Evolutionary conservation across 1,140 invertebrate species (phyloP).

Genomic region (Lordiphosa clarofinis): DNA sequence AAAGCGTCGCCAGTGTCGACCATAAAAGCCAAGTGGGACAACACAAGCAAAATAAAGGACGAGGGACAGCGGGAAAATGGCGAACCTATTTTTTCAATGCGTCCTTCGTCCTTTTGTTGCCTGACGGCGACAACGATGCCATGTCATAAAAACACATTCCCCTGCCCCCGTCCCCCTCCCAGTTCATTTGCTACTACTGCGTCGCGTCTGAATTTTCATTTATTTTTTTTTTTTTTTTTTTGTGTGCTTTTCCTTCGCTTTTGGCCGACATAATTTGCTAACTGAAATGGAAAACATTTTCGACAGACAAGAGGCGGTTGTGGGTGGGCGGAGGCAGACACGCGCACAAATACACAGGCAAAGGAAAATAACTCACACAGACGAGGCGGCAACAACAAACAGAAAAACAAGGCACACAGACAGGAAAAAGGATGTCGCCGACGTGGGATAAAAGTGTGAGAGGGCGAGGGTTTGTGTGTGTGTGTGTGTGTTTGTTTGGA

Average conservation of each 20-base stretch:
- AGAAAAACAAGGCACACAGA: constrained; percentile 38
- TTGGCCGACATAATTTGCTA: constrained; percentile 77
- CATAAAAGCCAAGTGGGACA: constrained; percentile 62
- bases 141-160: constrained; percentile 53
- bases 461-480: not conserved
- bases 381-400: constrained; percentile 30
- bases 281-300: constrained; percentile 78
- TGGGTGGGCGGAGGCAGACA: constrained; percentile 52
- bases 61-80: constrained; percentile 19
- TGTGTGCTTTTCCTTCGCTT: constrained; percentile 33
- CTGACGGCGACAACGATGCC: constrained; percentile 17
- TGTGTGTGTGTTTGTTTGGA: constrained; percentile 1
- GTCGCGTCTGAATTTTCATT: constrained; percentile 75
- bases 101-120: constrained; percentile 34
- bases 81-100: constrained; percentile 35
- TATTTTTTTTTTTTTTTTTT: constrained; percentile 54
- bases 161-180: not conserved
- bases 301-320: constrained; percentile 41
- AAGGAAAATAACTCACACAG: constrained; percentile 42
- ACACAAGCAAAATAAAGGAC: constrained; percentile 34
- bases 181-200: constrained; percentile 53
- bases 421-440: constrained; percentile 71
- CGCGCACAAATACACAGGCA: constrained; percentile 64
- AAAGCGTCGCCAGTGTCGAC: constrained; percentile 58
- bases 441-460: not conserved